These are phyloP conservation scores for Lottia gigantea DNA, from an alignment of 2,888 invertebrate genomes.

Conservation along the genomic window DNA sequence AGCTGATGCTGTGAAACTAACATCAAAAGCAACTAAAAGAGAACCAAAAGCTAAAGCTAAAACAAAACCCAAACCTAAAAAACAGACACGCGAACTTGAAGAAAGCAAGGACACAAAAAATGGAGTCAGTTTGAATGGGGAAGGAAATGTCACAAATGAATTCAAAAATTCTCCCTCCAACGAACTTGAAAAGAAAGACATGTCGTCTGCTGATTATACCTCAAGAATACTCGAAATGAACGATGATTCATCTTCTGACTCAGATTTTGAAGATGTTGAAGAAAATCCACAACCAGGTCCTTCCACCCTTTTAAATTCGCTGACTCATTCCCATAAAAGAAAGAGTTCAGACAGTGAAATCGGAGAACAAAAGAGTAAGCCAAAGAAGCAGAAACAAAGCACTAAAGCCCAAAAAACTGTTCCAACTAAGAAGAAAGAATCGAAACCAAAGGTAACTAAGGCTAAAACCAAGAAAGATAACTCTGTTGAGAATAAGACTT, in stretches of 20 bases:
- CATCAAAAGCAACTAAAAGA: neutral
- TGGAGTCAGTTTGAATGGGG: neutral
- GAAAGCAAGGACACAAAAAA: neutral
- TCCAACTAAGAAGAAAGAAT: neutral
- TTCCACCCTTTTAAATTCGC: no score
- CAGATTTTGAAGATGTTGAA: constrained; percentile 26
- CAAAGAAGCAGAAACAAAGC: no score
- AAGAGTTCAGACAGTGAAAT: neutral
- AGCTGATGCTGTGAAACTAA: neutral
- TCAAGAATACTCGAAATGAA: constrained; percentile 4
- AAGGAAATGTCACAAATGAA: neutral
- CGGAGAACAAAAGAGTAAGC: no score
- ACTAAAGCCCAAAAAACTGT: no score
- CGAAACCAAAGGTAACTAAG: neutral
- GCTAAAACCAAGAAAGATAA: constrained; percentile 5
- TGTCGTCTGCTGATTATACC: neutral
- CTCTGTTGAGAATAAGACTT: neutral
- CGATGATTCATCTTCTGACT: constrained; percentile 15
- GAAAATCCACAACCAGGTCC: no score
- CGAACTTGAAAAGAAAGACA: neutral
- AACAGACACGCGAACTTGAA: neutral
- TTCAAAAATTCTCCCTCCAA: neutral
- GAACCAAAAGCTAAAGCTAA: neutral
- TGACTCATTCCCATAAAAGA: neutral
- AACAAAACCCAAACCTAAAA: neutral